Evolutionary conservation across 2,113 vertebrate species (phyloP).

Genomic region (Acrocephalus kingi): DNA sequence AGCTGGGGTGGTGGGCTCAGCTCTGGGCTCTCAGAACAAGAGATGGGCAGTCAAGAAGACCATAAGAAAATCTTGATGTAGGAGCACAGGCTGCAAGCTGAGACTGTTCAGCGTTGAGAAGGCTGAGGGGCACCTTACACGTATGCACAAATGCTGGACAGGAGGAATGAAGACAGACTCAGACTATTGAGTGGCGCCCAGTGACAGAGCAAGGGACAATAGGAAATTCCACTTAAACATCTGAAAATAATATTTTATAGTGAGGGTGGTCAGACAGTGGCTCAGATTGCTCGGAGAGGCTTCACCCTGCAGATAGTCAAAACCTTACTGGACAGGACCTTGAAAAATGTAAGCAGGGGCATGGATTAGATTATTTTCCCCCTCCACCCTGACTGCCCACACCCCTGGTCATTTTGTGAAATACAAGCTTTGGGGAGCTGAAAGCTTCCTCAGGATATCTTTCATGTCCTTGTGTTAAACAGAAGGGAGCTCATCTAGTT

Average conservation of each 20-base stretch:
- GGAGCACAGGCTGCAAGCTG: not conserved
- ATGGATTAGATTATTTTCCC: not conserved
- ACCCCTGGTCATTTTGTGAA: not conserved
- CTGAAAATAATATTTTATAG: not conserved
- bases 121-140: not conserved
- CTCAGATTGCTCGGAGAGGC: not conserved
- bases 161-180: not conserved
- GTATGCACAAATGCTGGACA: rapidly evolving
- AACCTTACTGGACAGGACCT: not conserved
- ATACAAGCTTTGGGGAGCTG: not conserved
- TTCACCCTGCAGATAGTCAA: not conserved
- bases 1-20: not conserved
- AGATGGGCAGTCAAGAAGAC: not conserved
- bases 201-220: not conserved
- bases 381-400: not conserved
- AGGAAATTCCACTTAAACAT: not conserved
- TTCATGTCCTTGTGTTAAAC: not conserved
- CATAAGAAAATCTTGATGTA: rapidly evolving
- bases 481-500: not conserved
- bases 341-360: not conserved
- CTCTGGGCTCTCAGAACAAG: not conserved
- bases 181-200: not conserved
- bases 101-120: not conserved
- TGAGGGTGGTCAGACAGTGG: not conserved
- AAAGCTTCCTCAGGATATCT: not conserved